phyloP scores from a whole-genome alignment of 2,888 invertebrate species.

The Azorinus chamasolen region DNA sequence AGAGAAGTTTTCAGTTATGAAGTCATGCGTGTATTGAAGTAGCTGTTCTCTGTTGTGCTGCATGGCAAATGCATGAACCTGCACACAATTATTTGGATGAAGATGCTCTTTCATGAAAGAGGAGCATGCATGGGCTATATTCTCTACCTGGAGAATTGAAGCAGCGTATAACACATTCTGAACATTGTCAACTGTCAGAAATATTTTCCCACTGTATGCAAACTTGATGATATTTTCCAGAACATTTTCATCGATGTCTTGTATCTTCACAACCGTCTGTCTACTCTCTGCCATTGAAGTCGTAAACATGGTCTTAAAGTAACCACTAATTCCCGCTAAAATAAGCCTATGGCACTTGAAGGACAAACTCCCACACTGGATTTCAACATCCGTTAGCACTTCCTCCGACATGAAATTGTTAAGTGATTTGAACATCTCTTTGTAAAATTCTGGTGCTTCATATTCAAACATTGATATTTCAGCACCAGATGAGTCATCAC shows the following conservation, averaged over 20 bases:
- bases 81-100: constrained; percentile 86
- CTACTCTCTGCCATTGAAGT: constrained; percentile 86
- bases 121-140: constrained; percentile 86
- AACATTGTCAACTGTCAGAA: constrained; percentile 86
- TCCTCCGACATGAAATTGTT: constrained; percentile 79
- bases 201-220: constrained; percentile 87
- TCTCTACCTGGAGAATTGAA: constrained; percentile 87
- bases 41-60: constrained; percentile 85
- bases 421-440: constrained; percentile 73
- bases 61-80: constrained; percentile 86
- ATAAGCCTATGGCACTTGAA: constrained; percentile 86
- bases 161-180: constrained; percentile 87
- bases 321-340: constrained; percentile 86
- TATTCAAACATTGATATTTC: constrained; percentile 34
- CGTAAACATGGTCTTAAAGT: constrained; percentile 87
- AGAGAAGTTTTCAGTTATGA: constrained; percentile 82
- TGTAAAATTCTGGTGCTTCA: constrained; percentile 56
- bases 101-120: constrained; percentile 87
- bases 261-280: constrained; percentile 79
- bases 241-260: constrained; percentile 85
- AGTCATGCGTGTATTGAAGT: constrained; percentile 83
- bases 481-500: background rate
- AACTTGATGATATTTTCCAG: constrained; percentile 85
- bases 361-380: constrained; percentile 75
- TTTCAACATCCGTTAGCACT: constrained; percentile 85